Conservation (phyloP, 2,888 invertebrate genomes). For the Yponomeuta malinellus region DNA sequence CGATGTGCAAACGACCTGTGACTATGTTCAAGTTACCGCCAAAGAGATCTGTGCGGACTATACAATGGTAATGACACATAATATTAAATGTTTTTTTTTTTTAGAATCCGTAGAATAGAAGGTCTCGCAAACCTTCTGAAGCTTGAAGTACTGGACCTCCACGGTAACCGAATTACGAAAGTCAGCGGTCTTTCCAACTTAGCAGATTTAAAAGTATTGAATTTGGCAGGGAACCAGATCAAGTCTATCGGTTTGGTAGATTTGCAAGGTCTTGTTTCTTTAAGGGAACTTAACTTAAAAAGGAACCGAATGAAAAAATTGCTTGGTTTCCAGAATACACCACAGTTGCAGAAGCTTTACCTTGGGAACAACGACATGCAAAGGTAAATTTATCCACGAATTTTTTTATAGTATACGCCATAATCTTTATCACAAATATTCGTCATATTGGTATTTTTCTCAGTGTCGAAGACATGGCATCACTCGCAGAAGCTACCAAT, state of each 20-base stretch:
- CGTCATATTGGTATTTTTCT: constrained; percentile 24
- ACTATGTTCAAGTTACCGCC: too few relatives aligned
- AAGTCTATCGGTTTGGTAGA: constrained; percentile 84
- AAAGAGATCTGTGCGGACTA: too few relatives aligned
- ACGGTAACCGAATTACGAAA: constrained; percentile 91
- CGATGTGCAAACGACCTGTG: too few relatives aligned
- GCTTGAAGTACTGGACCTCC: constrained; percentile 93
- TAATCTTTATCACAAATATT: neutral
- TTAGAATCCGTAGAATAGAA: constrained; percentile 85
- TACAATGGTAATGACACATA: too few relatives aligned
- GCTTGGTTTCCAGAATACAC: constrained; percentile 86
- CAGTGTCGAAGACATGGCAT: constrained; percentile 91
- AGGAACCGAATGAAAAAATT: constrained; percentile 89
- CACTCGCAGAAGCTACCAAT: constrained; percentile 84
- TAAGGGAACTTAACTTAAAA: constrained; percentile 92
- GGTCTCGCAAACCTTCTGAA: constrained; percentile 82
- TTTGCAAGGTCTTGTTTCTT: constrained; percentile 83
- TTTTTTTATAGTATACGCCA: too few relatives aligned
- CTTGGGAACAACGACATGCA: constrained; percentile 87
- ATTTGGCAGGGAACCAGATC: constrained; percentile 94
- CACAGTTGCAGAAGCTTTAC: constrained; percentile 85
- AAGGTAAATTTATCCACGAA: constrained; percentile 43
- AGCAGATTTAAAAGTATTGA: constrained; percentile 89
- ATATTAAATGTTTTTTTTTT: too few relatives aligned
- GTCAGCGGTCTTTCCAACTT: constrained; percentile 82